Conservation (phyloP, 2,888 invertebrate species). For the Drosophila stalkeri region DNA sequence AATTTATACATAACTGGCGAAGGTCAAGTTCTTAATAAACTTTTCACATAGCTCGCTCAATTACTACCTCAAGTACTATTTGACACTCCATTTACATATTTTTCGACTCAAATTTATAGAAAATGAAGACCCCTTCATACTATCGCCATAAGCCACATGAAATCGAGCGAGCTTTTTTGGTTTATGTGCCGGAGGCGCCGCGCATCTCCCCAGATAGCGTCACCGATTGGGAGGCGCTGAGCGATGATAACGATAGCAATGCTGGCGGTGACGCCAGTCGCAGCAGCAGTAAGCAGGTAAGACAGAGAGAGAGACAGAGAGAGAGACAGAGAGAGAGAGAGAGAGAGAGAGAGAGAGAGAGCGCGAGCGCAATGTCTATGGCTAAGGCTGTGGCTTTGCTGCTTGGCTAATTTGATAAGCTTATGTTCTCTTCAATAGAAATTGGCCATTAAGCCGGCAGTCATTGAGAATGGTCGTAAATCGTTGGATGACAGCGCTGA, state of each 20-base stretch:
- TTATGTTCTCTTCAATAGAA: conserved; percentile 62
- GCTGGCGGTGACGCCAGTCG: conserved; percentile 61
- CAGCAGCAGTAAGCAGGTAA: conserved; percentile 69
- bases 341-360: neutral
- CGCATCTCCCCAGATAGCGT: conserved; percentile 90
- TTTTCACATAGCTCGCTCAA: no score
- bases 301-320: neutral
- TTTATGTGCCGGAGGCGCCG: conserved; percentile 92
- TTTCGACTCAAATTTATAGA: conserved; percentile 86
- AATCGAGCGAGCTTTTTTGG: conserved; percentile 90
- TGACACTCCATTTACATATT: neutral
- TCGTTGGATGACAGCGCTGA: conserved; percentile 81
- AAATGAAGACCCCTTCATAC: conserved; percentile 92
- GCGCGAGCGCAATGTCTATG: neutral
- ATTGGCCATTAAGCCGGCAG: conserved; percentile 70
- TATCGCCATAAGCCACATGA: conserved; percentile 92
- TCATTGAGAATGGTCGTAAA: conserved; percentile 77
- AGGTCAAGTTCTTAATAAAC: no score
- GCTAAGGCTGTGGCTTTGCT: conserved; percentile 1
- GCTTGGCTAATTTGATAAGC: conserved; percentile 45
- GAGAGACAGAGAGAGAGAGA: neutral
- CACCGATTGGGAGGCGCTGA: conserved; percentile 86
- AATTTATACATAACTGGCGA: no score
- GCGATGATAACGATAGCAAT: conserved; percentile 85
- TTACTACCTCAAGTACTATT: no score